Percentiles rank a stretch among this genome's conserved stretches.
phyloP scores from a whole-genome alignment of 2,113 vertebrate species.

The Mastomys coucha region DNA sequence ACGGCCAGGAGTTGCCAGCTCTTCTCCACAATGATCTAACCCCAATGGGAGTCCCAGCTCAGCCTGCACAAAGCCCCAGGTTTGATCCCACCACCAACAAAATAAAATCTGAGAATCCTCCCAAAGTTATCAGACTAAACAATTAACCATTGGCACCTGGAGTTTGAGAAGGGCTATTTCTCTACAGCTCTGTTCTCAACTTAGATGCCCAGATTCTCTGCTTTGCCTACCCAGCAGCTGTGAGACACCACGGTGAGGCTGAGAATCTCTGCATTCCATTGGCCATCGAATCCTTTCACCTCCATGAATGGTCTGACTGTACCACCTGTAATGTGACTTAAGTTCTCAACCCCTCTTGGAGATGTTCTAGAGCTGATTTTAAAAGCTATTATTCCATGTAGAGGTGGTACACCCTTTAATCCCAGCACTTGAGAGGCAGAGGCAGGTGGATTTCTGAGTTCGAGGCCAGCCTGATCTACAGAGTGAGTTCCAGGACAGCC shows the following conservation, averaged over 20 bases:
- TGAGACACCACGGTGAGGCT: background rate
- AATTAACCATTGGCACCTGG: background rate
- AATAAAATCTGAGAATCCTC: background rate
- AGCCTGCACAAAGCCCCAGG: background rate
- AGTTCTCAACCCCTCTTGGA: background rate
- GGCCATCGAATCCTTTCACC: background rate
- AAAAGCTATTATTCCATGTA: background rate
- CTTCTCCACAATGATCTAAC: background rate
- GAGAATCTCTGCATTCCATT: background rate
- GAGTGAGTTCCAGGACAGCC: too few species aligned
- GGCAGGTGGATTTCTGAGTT: too few species aligned
- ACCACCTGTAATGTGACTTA: background rate
- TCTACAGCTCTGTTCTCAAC: background rate
- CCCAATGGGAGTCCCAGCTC: background rate
- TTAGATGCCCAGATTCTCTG: background rate
- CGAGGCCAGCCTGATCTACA: too few species aligned
- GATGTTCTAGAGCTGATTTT: background rate
- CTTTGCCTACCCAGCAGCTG: background rate
- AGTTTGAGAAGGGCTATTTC: background rate
- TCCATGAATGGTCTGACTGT: background rate
- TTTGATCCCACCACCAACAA: background rate
- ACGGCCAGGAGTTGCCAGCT: background rate
- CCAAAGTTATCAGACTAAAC: background rate
- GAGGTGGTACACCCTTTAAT: too few species aligned
- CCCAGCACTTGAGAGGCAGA: too few species aligned